Conservation (phyloP, 2,888 invertebrate species). For the Drosophila aldrichi region DNA sequence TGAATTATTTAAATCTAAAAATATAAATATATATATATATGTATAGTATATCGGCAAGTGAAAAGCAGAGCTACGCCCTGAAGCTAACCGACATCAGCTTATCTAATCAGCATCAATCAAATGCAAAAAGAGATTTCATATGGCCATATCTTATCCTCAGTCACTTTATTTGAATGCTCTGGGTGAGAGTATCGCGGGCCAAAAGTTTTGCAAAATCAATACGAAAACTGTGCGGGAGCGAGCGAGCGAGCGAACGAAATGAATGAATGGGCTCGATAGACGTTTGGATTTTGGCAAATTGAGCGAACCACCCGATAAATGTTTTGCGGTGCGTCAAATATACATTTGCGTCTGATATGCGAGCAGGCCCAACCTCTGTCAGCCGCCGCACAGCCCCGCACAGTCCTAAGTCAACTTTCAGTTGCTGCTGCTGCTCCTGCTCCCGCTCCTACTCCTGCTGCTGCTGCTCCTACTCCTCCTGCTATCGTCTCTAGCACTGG, state of each 20-base stretch:
- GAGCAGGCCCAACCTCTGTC: neutral
- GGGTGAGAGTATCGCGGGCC: neutral
- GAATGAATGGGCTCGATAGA: conserved; percentile 47
- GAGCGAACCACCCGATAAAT: conserved; percentile 66
- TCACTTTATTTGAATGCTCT: neutral
- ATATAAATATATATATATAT: no score
- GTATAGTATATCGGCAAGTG: neutral
- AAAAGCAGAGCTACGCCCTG: neutral
- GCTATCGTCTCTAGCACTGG: conserved; percentile 23
- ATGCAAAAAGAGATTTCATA: neutral
- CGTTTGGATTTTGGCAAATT: conserved; percentile 55
- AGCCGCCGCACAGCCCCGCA: neutral
- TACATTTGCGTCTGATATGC: conserved; percentile 36
- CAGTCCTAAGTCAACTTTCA: neutral
- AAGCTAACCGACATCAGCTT: neutral
- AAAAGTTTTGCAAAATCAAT: conserved; percentile 35
- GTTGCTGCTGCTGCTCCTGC: conserved; percentile 3
- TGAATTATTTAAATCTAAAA: no score
- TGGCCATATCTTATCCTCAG: neutral
- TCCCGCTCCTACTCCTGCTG: neutral
- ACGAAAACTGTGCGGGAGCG: conserved; percentile 7
- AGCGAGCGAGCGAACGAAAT: conserved; percentile 14
- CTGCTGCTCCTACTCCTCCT: neutral
- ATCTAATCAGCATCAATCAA: conserved; percentile 2
- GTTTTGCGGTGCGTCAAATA: conserved; percentile 49